Conservation (phyloP, 2,888 invertebrate species). For the Caenorhabditis angaria region DNA sequence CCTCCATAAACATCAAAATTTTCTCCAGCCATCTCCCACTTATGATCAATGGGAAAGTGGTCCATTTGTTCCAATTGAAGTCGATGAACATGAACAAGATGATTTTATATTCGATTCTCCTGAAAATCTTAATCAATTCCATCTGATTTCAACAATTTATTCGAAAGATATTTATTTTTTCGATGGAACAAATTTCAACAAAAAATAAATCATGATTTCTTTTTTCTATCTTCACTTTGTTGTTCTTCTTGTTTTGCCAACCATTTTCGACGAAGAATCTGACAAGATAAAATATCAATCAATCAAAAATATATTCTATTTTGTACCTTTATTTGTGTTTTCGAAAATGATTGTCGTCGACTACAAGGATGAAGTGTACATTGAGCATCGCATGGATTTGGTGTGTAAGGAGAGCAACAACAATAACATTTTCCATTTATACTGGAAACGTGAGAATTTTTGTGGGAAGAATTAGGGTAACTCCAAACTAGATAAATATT, state of each 20-base stretch:
- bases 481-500: not conserved
- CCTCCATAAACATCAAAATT: too few species aligned
- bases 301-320: not conserved
- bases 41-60: conserved; percentile 1
- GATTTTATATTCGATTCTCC: too few species aligned
- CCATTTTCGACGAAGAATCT: conserved; percentile 54
- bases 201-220: conserved; percentile 13
- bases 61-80: conserved; percentile 13
- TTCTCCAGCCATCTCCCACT: not conserved
- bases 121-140: conserved; percentile 12
- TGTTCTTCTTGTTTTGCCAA: conserved; percentile 44
- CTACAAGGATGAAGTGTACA: conserved; percentile 59
- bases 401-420: conserved; percentile 66
- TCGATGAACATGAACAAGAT: not conserved
- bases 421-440: conserved; percentile 65
- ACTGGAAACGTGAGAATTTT: too few species aligned
- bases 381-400: conserved; percentile 66
- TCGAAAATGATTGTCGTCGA: conserved; percentile 48
- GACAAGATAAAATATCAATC: not conserved
- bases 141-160: conserved; percentile 19
- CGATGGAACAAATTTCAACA: conserved; percentile 12
- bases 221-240: conserved; percentile 8
- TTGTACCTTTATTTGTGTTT: conserved; percentile 49
- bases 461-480: too few species aligned
- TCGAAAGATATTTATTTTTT: conserved; percentile 20